Evolutionary conservation across 2,888 invertebrate species (phyloP).

Genomic region (Drosophila prolongata): DNA sequence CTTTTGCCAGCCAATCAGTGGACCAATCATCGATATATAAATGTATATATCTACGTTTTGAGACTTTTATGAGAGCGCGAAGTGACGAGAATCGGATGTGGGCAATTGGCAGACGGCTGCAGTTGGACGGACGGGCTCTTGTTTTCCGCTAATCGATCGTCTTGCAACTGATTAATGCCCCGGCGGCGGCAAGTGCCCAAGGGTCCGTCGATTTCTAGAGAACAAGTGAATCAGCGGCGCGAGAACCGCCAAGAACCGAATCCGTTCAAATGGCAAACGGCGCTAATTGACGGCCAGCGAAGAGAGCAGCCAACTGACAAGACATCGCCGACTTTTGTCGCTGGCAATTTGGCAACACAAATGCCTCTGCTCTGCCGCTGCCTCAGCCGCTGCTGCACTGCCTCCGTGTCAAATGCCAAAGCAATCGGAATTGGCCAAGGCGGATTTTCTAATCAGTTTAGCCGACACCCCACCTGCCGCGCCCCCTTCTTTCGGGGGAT

Average conservation of each 20-base stretch:
- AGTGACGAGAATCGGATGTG: slow-evolving; percentile 24
- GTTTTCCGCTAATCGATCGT: slow-evolving; percentile 84
- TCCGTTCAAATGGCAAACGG: slow-evolving; percentile 35
- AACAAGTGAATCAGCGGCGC: slow-evolving; percentile 25
- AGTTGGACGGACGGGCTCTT: slow-evolving; percentile 57
- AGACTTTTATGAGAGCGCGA: slow-evolving; percentile 6
- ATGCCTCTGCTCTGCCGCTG: background rate
- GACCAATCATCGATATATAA: slow-evolving; percentile 13
- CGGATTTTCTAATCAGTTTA: slow-evolving; percentile 44
- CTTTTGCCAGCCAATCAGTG: slow-evolving; percentile 24
- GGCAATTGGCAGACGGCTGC: slow-evolving; percentile 16
- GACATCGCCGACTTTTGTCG: slow-evolving; percentile 28
- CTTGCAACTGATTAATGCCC: slow-evolving; percentile 83
- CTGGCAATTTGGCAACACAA: slow-evolving; percentile 33
- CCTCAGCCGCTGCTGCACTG: slow-evolving; percentile 17
- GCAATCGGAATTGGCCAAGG: slow-evolving; percentile 43
- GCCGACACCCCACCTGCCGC: background rate
- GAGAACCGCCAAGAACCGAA: slow-evolving; percentile 19
- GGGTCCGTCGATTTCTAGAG: slow-evolving; percentile 51
- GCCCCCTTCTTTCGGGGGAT: slow-evolving; percentile 9
- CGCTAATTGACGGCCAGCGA: slow-evolving; percentile 60
- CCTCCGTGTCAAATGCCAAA: slow-evolving; percentile 55
- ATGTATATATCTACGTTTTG: slow-evolving; percentile 19
- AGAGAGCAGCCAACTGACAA: slow-evolving; percentile 26
- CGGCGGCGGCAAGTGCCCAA: slow-evolving; percentile 44